Conservation (phyloP, 2,797 vertebrate species). For the Intellagama lesueurii region DNA sequence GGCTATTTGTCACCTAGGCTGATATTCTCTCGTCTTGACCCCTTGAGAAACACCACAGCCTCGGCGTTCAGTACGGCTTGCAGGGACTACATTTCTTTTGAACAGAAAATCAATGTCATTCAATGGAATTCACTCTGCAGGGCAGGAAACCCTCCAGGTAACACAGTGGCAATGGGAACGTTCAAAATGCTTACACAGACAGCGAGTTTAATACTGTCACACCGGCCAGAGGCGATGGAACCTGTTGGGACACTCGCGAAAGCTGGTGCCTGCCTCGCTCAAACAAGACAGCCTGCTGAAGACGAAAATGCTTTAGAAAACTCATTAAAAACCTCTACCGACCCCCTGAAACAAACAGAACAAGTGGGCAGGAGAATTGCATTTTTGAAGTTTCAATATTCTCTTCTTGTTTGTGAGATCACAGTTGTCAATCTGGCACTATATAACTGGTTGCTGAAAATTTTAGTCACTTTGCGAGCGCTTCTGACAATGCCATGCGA, state of each 20-base stretch:
- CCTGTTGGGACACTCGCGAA: not conserved
- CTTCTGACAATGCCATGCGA: no score
- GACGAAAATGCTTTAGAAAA: not conserved
- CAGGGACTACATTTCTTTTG: slow-evolving; percentile 30
- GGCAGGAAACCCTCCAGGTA: slow-evolving; percentile 13
- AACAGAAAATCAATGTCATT: slow-evolving; percentile 39
- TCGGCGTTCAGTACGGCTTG: not conserved
- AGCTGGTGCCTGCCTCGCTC: not conserved
- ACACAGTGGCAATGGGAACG: not conserved
- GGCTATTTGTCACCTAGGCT: not conserved
- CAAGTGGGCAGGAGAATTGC: not conserved
- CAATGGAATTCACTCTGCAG: slow-evolving; percentile 34
- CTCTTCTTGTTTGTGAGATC: not conserved
- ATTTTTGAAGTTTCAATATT: not conserved
- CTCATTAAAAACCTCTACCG: not conserved
- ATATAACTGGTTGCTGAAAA: not conserved
- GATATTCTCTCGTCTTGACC: not conserved
- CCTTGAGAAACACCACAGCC: not conserved
- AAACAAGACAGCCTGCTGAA: not conserved
- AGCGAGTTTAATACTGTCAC: slow-evolving; percentile 19
- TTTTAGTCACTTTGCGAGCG: no score
- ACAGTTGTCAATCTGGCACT: no score
- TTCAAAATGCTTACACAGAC: slow-evolving; percentile 20
- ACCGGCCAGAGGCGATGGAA: not conserved
- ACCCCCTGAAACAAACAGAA: not conserved